phyloP scores from a whole-genome alignment of 2,797 vertebrate species.

The Remorina albescens region DNA sequence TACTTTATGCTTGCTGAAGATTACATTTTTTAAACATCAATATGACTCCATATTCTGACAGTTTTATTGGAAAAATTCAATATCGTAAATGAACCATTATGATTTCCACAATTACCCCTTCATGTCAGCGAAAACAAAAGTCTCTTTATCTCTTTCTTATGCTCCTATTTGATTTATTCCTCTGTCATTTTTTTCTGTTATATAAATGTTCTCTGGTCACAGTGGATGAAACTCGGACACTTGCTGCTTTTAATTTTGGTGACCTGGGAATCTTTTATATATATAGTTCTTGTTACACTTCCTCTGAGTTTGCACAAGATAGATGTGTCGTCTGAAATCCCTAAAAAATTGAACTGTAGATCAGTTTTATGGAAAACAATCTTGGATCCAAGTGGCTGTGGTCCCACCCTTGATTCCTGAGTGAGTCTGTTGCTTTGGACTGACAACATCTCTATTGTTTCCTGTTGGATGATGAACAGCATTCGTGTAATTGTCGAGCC shows the following conservation, averaged over 20 bases:
- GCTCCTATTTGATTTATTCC: background rate
- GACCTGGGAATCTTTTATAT: background rate
- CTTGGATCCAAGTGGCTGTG: constrained; percentile 46
- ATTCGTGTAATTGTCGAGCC: constrained; percentile 38
- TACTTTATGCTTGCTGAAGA: background rate
- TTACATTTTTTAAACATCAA: background rate
- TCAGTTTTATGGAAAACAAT: constrained; percentile 30
- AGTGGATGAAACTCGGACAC: background rate
- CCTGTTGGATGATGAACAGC: constrained; percentile 75
- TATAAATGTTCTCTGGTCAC: constrained; percentile 4
- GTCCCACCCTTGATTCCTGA: constrained; percentile 78
- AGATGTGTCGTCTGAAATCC: background rate
- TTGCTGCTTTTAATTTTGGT: background rate
- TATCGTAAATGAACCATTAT: background rate
- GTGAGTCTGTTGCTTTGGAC: constrained; percentile 67
- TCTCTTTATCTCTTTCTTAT: background rate
- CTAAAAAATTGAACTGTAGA: constrained; percentile 35
- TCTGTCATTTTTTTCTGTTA: background rate
- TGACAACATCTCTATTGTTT: constrained; percentile 81
- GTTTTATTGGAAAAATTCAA: background rate
- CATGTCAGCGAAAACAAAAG: background rate
- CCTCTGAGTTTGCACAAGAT: background rate
- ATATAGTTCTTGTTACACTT: constrained; percentile 10
- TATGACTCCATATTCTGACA: background rate
- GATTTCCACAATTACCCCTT: background rate